phyloP scores from a whole-genome alignment of 53 echinoderm and acorn worm species.

The Henricia sp. region DNA sequence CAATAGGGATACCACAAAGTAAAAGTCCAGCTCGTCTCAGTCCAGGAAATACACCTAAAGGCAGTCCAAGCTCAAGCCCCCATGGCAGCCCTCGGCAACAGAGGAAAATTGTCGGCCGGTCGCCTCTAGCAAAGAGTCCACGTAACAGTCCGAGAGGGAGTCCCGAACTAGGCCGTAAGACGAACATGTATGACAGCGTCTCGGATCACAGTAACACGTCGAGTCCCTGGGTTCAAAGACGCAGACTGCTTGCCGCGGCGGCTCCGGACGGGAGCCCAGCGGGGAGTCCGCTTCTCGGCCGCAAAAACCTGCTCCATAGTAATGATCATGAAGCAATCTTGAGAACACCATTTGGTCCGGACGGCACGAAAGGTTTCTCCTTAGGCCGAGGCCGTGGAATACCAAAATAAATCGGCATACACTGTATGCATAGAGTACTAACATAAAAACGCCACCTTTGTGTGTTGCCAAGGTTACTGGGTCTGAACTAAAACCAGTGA shows the following conservation, averaged over 20 bases:
- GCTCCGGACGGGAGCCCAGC: conserved; percentile 69
- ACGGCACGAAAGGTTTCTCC: conserved; percentile 70
- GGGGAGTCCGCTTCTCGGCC: conserved; percentile 79
- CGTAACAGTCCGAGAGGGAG: conserved; percentile 81
- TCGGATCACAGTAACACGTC: conserved; percentile 82
- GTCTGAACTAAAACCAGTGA: too few relatives aligned
- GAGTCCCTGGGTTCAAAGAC: conserved; percentile 88
- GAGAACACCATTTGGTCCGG: conserved; percentile 75
- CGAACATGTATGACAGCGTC: conserved; percentile 50
- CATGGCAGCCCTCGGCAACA: conserved; percentile 93
- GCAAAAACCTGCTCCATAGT: conserved; percentile 62
- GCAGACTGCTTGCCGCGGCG: conserved; percentile 73
- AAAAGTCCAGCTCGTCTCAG: conserved; percentile 85
- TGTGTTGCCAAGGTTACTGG: too few relatives aligned
- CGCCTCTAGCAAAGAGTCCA: conserved; percentile 77
- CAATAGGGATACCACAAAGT: conserved; percentile 64
- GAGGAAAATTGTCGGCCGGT: conserved; percentile 74
- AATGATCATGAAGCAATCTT: conserved; percentile 65
- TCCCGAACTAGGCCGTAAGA: conserved; percentile 80
- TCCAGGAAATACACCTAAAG: conserved; percentile 91
- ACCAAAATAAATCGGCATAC: too few relatives aligned
- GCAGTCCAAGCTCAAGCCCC: conserved; percentile 93
- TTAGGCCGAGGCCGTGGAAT: conserved; percentile 81
- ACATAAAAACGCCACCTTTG: too few relatives aligned
- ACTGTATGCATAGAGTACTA: too few relatives aligned